Base-by-base conservation (phyloP, 2,797 vertebrate species). In the Poecilia velifera region DNA sequence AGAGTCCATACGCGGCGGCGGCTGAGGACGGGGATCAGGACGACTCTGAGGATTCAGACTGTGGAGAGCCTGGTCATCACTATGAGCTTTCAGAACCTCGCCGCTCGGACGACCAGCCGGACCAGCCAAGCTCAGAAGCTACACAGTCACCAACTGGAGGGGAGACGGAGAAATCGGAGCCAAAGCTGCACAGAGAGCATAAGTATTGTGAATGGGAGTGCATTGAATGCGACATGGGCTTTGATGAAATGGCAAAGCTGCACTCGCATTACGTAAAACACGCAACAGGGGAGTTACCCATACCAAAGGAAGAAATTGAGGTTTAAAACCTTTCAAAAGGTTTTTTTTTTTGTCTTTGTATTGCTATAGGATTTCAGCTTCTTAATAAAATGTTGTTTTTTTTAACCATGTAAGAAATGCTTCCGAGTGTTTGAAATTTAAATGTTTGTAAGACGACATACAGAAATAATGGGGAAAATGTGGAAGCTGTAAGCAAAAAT, bases 181-280 rank as follows among this genome's bases (percentile, higher is more conserved):
- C 51, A 18, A 75, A 74, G 0, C 2, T 28, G 25, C 55, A 59
- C 72, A 71, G 66, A 46, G 79, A 83, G 22, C 82, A 87, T 0
- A 87, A 76, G 70, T 82, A 89, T 8, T 92, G 82, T 81, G 85
- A 94, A 22, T 95, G 94, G 91, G 86, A 92, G 80, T 96, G 95
- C 82, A 90, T 90, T 72, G 94, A 93, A 73, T 96, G 95, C 76
- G 88, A 92, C 47, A 86, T 85, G 83, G 90, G 90, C 74, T 96
- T 96, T 80, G 87, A 89, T 84, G 87, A 92, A 70, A 86, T 95
- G 25, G 75, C 74, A 46, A 68, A 85, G 71, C 89, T 96, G 55
- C 94, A 95, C 82, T 78, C 87, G 34, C 94, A 95, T 90, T 96
- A 95, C 73, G 89, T 95, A 49, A 92, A 93, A 86, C 95, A 95